Percentiles rank a stretch among this genome's conserved stretches.
Evolutionary conservation across 2,888 invertebrate genomes (phyloP).

Genomic region (Archips crataeganus): DNA sequence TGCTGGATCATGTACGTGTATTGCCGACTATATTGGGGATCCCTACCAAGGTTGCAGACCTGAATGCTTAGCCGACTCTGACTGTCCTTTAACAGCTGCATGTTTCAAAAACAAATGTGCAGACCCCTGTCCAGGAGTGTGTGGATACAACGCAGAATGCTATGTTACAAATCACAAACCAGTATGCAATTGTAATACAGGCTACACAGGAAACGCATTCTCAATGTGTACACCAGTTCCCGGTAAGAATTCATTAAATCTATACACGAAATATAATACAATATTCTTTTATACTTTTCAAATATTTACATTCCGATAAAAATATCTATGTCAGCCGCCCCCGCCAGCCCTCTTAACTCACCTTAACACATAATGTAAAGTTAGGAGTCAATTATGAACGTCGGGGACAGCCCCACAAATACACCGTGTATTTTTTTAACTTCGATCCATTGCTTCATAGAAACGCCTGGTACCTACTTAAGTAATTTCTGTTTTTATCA

Average conservation of each 20-base stretch:
- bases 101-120: slow-evolving; percentile 89
- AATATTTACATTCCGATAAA: neutral
- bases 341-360: too few species aligned
- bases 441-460: too few species aligned
- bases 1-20: slow-evolving; percentile 90
- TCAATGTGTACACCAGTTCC: slow-evolving; percentile 72
- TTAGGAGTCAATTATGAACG: too few species aligned
- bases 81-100: slow-evolving; percentile 87
- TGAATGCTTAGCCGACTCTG: slow-evolving; percentile 88
- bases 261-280: neutral
- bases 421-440: too few species aligned
- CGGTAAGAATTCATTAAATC: slow-evolving; percentile 60
- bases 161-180: slow-evolving; percentile 88
- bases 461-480: too few species aligned
- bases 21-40: slow-evolving; percentile 90
- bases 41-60: slow-evolving; percentile 91
- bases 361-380: too few species aligned
- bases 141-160: slow-evolving; percentile 89
- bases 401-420: too few species aligned
- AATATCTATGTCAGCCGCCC: neutral
- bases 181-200: slow-evolving; percentile 86
- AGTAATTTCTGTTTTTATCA: too few species aligned
- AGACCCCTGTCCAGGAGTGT: slow-evolving; percentile 89
- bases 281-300: neutral
- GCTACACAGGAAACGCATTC: slow-evolving; percentile 89